Base-by-base conservation (phyloP, 2,797 vertebrate genomes). In the Parambassis ranga region DNA sequence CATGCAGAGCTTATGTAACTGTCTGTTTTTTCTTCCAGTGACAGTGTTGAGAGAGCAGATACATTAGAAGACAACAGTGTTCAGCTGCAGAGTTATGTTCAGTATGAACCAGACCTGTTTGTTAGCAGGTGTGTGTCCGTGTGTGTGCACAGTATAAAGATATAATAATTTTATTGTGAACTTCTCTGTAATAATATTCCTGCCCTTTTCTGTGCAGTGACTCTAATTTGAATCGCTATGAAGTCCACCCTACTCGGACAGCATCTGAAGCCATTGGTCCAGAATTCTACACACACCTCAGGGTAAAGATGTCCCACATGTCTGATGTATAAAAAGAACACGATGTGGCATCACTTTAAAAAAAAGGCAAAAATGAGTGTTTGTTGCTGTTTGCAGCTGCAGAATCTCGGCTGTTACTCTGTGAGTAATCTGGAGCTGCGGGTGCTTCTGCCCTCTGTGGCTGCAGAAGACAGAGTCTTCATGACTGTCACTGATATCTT, bases 401-500 rank as follows among this genome's bases (percentile, higher is more conserved):
- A 95, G 84, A 97, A 98, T 52, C 90, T 95, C 0, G 97, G 95
- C 59, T 98, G 97, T 67, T 97, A 95, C 53, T 71, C 89, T 0
- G 77, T 95, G 56, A 90, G 72, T 20, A 93, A 95, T 10, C 56
- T 98, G 75, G 90, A 94, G 64, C 62, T 98, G 57, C 87, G 62
- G 36, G 79, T 97, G 56, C 77, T 79, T 36, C 89, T 97, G 59
- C 96, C 96, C 0, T 89, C 95, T 0, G 90, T 93, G 62, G 95
- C 94, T 31, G 90, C 92, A 3, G 92, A 67, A 50, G 91, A 91
- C 47, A 60, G 53, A 14, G 69, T 93, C 62, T 95, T 98, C 70
- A 92, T 96, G 65, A 93, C 93, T 0, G 78, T 98, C 74, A 94
- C 93, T 0, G 90, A 89, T 0, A 82, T 95, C 63, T 88, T 92